Percentiles rank a stretch among this genome's conserved stretches.
Evolutionary conservation across 2,113 vertebrate species (phyloP).

Genomic region (Fukomys damarensis): DNA sequence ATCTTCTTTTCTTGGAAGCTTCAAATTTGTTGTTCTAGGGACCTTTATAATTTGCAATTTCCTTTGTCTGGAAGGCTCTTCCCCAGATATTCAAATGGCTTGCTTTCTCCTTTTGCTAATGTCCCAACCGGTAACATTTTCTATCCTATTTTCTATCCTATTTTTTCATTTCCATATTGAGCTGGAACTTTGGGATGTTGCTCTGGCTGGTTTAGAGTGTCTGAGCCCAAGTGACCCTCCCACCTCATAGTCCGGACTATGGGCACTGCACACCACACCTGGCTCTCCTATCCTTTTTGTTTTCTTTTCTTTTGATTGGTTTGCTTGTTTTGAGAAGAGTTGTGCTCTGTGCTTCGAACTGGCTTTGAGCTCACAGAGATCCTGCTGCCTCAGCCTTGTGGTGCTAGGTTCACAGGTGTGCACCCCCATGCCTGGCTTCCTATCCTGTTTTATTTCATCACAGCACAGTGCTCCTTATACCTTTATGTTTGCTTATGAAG

Average conservation of each 20-base stretch:
- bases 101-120: background rate
- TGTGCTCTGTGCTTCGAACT: background rate
- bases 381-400: background rate
- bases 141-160: background rate
- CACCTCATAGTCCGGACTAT: no score
- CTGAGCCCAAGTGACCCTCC: background rate
- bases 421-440: background rate
- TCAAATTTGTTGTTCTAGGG: background rate
- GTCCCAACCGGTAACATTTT: background rate
- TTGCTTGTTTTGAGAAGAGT: background rate
- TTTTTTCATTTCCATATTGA: background rate
- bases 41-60: constrained; percentile 1
- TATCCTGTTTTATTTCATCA: background rate
- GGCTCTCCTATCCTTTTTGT: background rate
- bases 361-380: background rate
- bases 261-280: background rate
- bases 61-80: background rate
- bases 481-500: background rate
- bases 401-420: background rate
- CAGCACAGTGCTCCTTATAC: background rate
- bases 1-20: background rate
- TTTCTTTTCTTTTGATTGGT: background rate
- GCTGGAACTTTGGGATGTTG: background rate
- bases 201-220: background rate
- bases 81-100: background rate